phyloP scores from a whole-genome alignment of 2,888 invertebrate genomes.

The Drosophila greeni region DNA sequence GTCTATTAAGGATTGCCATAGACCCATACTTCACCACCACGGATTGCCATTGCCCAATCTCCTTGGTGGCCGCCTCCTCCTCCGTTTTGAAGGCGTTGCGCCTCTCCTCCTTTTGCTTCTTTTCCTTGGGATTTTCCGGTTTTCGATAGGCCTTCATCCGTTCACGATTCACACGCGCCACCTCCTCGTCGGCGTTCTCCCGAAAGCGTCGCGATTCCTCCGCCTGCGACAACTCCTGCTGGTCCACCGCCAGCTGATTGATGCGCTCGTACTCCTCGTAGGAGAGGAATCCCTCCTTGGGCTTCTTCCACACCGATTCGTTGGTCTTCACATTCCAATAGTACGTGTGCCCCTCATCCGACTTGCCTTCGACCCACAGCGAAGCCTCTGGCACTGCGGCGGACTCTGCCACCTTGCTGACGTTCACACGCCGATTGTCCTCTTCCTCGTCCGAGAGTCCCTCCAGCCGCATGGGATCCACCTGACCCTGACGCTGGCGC shows the following conservation, averaged over 20 bases:
- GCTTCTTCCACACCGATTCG: conserved; percentile 88
- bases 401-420: conserved; percentile 17
- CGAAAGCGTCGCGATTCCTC: conserved; percentile 79
- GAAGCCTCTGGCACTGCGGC: conserved; percentile 76
- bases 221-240: conserved; percentile 80
- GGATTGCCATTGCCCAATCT: conserved; percentile 88
- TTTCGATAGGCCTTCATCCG: conserved; percentile 72
- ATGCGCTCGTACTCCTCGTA: conserved; percentile 83
- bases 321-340: conserved; percentile 92
- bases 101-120: conserved; percentile 77
- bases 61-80: conserved; percentile 81
- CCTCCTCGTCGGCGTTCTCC: conserved; percentile 79
- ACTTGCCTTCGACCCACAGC: conserved; percentile 88
- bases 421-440: conserved; percentile 61
- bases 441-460: conserved; percentile 76
- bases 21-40: conserved; percentile 80
- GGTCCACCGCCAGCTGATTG: conserved; percentile 80
- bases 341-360: conserved; percentile 88
- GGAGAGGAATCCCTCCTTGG: conserved; percentile 85
- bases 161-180: conserved; percentile 78
- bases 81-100: conserved; percentile 80
- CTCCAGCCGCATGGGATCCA: conserved; percentile 77
- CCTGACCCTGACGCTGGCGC: conserved; percentile 67
- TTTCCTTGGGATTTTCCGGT: conserved; percentile 68
- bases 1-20: not conserved